Conservation (phyloP, 92 coral and sea anemone species). For the Metridium senile region DNA sequence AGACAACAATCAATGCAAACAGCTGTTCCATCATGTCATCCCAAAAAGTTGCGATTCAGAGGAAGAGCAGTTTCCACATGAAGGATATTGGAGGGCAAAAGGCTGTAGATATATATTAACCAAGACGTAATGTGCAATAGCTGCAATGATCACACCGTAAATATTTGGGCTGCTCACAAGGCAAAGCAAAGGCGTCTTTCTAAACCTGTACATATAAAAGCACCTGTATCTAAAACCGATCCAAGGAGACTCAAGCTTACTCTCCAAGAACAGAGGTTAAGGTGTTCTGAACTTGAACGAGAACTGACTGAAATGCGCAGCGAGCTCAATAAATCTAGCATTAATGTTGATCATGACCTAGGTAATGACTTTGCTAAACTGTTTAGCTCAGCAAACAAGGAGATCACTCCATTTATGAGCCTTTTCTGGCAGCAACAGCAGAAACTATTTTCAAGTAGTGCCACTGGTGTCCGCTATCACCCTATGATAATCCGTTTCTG, state of each 20-base stretch:
- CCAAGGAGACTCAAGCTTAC: constrained; percentile 33
- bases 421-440: constrained; percentile 62
- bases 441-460: constrained; percentile 43
- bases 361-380: constrained; percentile 29
- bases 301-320: constrained; percentile 24
- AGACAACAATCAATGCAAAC: background rate
- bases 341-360: constrained; percentile 26
- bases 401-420: constrained; percentile 21
- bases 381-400: constrained; percentile 28
- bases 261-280: constrained; percentile 35
- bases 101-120: background rate
- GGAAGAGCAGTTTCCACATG: background rate
- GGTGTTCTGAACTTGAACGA: constrained; percentile 40
- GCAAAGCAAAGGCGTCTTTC: constrained; percentile 28
- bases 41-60: background rate
- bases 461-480: constrained; percentile 56
- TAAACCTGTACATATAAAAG: constrained; percentile 33
- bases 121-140: constrained; percentile 1
- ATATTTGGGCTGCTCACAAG: background rate
- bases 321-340: constrained; percentile 12
- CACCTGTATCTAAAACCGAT: constrained; percentile 31
- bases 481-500: constrained; percentile 59
- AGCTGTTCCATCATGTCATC: background rate
- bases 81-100: background rate
- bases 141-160: constrained; percentile 19